Evolutionary conservation across 2,797 vertebrate species (phyloP), one percentile per base, ranked within the genome.

Genomic region (Staurois parvus): DNA sequence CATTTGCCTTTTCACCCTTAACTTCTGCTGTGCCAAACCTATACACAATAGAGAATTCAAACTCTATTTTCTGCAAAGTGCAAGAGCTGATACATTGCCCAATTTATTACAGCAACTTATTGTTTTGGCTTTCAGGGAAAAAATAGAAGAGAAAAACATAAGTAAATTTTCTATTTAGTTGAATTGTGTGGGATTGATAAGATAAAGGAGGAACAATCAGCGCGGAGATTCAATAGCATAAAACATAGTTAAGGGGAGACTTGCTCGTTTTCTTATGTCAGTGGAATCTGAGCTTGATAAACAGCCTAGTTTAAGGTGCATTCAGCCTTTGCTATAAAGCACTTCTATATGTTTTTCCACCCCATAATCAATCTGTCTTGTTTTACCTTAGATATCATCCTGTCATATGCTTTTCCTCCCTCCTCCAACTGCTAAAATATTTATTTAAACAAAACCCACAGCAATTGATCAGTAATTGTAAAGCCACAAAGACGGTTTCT

Each of bases 321-420:
- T 86, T 83, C 73, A 77, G 52, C 66, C 29, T 56, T 70, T 56
- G 74, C 76, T 78, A 78, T 86, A 86, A 86, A 83, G 29, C 68
- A 72, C 66, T 83, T n/a, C 81, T 87, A 83, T 83, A 59, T 81
- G 48, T 82, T 83, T 83, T 72, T 74, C 76, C 42, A 66, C 42
- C 56, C 68, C 48, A 74, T 83, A 87, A 87, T 87, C 85, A 83
- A 87, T 87, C 85, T 83, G 79, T 87, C 85, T 83, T 79, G 28
- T 83, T 78, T 87, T 87, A 83, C 80, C 4, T 79, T 52, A 30
- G 56, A 72, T 45, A 78, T 83, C 70, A 64, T 78, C 68, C 42
- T 67, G 73, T 76, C 74, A 83, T 72, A 32, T 24, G 28, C 48
- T 32, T 26, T 73, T 78, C 67, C 56, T 10, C 75, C 70, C 70